Evolutionary conservation across 2,888 invertebrate genomes (phyloP), one percentile per base, ranked within the genome.

Genomic region (Pammene aurita): DNA sequence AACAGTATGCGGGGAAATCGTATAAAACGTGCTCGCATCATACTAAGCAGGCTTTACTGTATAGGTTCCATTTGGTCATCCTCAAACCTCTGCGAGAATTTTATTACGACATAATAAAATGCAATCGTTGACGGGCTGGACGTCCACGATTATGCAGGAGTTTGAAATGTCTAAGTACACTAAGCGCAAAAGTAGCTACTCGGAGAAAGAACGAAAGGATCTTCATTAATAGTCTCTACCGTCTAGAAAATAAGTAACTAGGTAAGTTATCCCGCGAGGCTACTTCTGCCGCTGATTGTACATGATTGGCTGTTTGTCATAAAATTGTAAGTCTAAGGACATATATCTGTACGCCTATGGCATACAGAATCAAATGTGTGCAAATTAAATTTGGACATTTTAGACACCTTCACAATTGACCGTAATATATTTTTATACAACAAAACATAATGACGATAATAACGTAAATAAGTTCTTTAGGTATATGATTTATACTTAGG

Each of bases 321-420:
- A 56, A 48, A 48, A 41, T 16, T 46, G 34, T 52, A 54, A 54
- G 38, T 42, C 66, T 60, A 60, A 54, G 50, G 42, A 42, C 66
- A 44, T 13, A 54, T 44, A 14, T 55, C n/a, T 7, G 57, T 18
- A 48, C 41, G 62, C 41, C 67, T 38, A 5, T 44, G 46, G 68
- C 48, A 64, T 48, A 63, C 66, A 54, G 14, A 70, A 71, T 55
- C 55, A 52, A 65, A 50, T 62, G 57, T 16, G 50, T 41, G 64
- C 64, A 70, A 70, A 56, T 66, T 16, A 66, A 57, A 60, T 69
- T 50, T 69, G 63, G 65, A 62, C 62, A 48, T 64, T 74, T 72
- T 74, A 73, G 74, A 74, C 76, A 77, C 57, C 73, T 76, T 80
- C 77, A 76, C 79, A 81, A 81, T 81, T 81, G 80, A 81, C 80